A percentile compares a stretch with the other conserved stretches of the same genome.
Evolutionary conservation across 1,140 invertebrate species (phyloP).

Genomic region (Physella acuta): DNA sequence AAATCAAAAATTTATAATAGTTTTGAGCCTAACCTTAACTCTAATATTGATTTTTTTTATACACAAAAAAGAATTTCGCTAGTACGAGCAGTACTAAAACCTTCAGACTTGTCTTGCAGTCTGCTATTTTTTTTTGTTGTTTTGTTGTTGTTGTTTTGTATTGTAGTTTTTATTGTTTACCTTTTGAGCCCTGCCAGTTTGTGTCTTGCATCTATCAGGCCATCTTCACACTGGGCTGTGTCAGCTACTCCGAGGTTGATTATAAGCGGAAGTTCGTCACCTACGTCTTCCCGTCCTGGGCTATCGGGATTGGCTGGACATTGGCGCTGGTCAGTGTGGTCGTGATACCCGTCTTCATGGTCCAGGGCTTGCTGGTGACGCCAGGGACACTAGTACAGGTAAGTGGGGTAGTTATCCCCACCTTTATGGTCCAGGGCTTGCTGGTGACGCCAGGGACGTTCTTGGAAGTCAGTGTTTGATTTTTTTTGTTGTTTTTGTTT

Average conservation of each 20-base stretch:
- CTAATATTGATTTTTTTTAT: too few relatives aligned
- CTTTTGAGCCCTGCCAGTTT: neutral
- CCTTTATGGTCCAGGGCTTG: neutral
- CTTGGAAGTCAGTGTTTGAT: constrained; percentile 32
- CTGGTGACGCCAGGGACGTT: constrained; percentile 37
- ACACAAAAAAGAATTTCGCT: too few relatives aligned
- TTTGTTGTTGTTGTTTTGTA: neutral
- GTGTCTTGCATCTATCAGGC: too few relatives aligned
- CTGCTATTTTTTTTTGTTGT: too few relatives aligned
- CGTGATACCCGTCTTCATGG: constrained; percentile 45
- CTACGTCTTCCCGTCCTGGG: constrained; percentile 51
- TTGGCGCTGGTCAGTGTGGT: constrained; percentile 44
- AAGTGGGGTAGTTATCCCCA: neutral
- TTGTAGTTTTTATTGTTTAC: neutral
- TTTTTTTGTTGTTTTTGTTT: neutral
- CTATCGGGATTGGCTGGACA: constrained; percentile 48
- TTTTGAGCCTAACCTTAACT: too few relatives aligned
- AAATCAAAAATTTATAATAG: too few relatives aligned
- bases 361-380: constrained; percentile 36
- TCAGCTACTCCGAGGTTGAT: constrained; percentile 64
- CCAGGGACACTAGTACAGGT: constrained; percentile 44
- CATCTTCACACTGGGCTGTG: constrained; percentile 66
- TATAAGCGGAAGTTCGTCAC: constrained; percentile 56
- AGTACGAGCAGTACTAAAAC: too few relatives aligned
- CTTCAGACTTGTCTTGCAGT: too few relatives aligned